Conservation (phyloP, 1,140 invertebrate species). For the Drosophila lacteicornis region DNA sequence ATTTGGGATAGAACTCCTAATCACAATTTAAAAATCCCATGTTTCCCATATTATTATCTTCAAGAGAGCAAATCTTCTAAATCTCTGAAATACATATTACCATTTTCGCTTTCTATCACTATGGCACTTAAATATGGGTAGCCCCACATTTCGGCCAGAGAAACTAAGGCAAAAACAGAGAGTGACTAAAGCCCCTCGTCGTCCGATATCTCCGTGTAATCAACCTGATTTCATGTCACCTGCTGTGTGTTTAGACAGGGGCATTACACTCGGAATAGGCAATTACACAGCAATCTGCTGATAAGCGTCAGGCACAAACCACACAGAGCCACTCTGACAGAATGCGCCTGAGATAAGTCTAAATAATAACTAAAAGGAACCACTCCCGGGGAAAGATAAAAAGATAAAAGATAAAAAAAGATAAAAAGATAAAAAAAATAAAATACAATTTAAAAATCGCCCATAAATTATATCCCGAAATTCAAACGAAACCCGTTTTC, state of each 20-base stretch:
- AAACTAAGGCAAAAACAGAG: conserved; percentile 8
- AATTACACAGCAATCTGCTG: conserved; percentile 34
- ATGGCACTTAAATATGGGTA: not conserved
- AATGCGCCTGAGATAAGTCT: conserved; percentile 7
- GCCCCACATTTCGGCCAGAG: not conserved
- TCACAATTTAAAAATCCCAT: not conserved
- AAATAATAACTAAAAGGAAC: conserved; percentile 15
- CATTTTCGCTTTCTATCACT: conserved; percentile 9
- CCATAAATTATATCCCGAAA: conserved; percentile 29
- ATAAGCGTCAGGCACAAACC: conserved; percentile 11
- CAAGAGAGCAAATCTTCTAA: not conserved
- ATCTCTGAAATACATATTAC: not conserved
- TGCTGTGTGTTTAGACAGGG: conserved; percentile 24
- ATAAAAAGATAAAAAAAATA: conserved; percentile 24
- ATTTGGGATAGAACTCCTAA: not conserved
- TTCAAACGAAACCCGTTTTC: conserved; percentile 53
- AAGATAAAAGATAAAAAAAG: too few relatives aligned
- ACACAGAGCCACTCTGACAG: not conserved
- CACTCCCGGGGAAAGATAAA: conserved; percentile 16
- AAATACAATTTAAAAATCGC: conserved; percentile 7
- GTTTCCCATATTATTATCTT: not conserved
- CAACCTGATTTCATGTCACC: conserved; percentile 40
- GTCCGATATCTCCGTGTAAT: conserved; percentile 31
- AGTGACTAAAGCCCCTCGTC: conserved; percentile 4
- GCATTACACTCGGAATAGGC: conserved; percentile 12